Evolutionary conservation across 2,113 vertebrate species (phyloP), one percentile per base, ranked within the genome.

Genomic region (Mesitornis unicolor): DNA sequence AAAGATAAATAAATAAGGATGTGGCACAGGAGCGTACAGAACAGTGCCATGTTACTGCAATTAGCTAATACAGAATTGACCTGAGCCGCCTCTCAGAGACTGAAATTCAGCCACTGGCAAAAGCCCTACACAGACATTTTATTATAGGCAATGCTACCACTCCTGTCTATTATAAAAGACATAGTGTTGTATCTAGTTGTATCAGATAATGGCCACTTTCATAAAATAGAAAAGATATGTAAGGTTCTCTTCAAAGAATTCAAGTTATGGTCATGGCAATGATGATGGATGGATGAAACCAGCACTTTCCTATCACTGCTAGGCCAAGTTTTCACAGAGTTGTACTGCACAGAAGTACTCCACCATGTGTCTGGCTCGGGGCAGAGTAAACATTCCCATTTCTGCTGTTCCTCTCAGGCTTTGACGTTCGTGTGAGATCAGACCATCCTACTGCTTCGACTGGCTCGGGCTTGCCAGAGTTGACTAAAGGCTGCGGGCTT

Each of bases 401-500:
- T 53, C 47, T 71, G 42, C 47, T 69, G 4, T 35, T 61, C 14
- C 12, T 31, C 51, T 60, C 70, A 16, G 65, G 47, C 61, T 64
- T 25, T 68, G 87, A 57, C 2, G 5, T 19, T 47, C 56, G 11
- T 4, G 12, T 87, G 69, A 59, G 60, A 67, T 71, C 64, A 71
- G 60, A 79, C 7, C 59, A 36, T 51, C 45, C 59, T 74, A 47
- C 14, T 69, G 71, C 68, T 89, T 71, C 4, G 3, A 28, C 40
- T 51, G 59, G 64, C 42, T 84, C 0, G 0, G 61, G 29, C 51
- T 74, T 57, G 25, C 40, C 36, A 4, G 5, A 31, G 5, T 15
- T 80, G 11, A 40, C 86, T 60, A 3, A 13, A n/a, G 51, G 35
- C 15, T 63, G 51, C 33, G 54, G 15, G 17, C 17, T 83, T 42